A percentile compares a stretch with the other conserved stretches of the same genome.
Evolutionary conservation across 1,140 invertebrate genomes (phyloP).

Genomic region (Aphaenogaster floridana): DNA sequence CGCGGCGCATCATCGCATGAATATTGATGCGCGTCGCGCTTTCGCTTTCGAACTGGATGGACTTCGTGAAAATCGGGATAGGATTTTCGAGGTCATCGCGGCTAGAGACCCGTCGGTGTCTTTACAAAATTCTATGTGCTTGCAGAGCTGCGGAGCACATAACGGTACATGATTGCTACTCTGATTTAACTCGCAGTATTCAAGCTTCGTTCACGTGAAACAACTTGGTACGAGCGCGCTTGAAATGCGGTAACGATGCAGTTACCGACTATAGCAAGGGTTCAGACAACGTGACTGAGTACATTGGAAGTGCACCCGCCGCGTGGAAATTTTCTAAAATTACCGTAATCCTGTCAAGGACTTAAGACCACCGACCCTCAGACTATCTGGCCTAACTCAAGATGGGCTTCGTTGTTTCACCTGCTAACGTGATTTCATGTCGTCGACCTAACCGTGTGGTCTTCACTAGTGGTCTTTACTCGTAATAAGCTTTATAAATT

Average conservation of each 20-base stretch:
- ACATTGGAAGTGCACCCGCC: not conserved
- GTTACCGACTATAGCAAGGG: not conserved
- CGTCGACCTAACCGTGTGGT: constrained; percentile 72
- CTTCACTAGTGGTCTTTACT: constrained; percentile 67
- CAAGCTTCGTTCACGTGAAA: not conserved
- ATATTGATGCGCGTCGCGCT: constrained; percentile 74
- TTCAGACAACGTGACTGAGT: constrained; percentile 26
- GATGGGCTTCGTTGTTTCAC: constrained; percentile 74
- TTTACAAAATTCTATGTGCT: not conserved
- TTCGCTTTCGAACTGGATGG: not conserved
- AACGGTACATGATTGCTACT: not conserved
- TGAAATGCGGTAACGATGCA: constrained; percentile 34
- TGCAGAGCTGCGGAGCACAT: not conserved
- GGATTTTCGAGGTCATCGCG: not conserved
- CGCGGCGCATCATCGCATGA: constrained; percentile 67
- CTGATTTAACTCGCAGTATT: constrained; percentile 22
- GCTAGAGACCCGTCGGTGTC: not conserved
- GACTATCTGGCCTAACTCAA: constrained; percentile 68
- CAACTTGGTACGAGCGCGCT: not conserved
- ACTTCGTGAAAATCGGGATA: not conserved
- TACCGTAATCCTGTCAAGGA: constrained; percentile 72
- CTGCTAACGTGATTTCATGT: constrained; percentile 78
- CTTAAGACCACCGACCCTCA: constrained; percentile 65
- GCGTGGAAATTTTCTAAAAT: constrained; percentile 68
- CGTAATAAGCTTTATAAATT: not conserved